A percentile compares a stretch with the other conserved stretches of the same genome.
Evolutionary conservation across 2,113 vertebrate genomes (phyloP).

Genomic region (Campylomormyrus numenius): DNA sequence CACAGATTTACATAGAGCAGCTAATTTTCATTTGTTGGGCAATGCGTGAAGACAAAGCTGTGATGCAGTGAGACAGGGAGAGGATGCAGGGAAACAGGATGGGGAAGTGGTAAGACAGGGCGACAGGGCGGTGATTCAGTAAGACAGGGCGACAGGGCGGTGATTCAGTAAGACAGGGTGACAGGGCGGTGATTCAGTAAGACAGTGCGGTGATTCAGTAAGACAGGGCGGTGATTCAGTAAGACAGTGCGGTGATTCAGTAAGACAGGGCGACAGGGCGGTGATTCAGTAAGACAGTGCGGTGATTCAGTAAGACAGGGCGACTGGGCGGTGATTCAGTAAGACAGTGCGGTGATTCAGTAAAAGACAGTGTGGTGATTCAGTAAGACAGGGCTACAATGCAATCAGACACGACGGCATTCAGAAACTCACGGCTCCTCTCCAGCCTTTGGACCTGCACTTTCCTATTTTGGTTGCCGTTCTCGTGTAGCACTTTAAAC

Average conservation of each 20-base stretch:
- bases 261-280: not conserved
- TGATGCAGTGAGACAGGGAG: not conserved
- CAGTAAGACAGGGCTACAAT: not conserved
- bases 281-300: not conserved
- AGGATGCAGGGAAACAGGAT: not conserved
- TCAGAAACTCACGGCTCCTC: constrained; percentile 74
- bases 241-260: not conserved
- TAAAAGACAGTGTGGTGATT: not conserved
- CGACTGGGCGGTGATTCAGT: not conserved
- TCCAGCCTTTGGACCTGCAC: constrained; percentile 74
- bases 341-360: not conserved
- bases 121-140: not conserved
- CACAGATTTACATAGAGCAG: not conserved
- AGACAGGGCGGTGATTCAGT: not conserved
- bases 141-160: too few relatives aligned
- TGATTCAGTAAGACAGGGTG: not conserved
- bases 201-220: not conserved
- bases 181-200: not conserved
- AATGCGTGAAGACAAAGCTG: not conserved
- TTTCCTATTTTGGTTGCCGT: constrained; percentile 77
- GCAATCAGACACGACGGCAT: not conserved
- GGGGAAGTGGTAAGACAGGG: not conserved
- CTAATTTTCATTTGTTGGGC: not conserved
- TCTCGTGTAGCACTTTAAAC: constrained; percentile 91
- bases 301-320: not conserved